These are phyloP conservation scores for Ascidia mentula DNA, from an alignment of 23 tunicate genomes.

Conservation along the genomic window DNA sequence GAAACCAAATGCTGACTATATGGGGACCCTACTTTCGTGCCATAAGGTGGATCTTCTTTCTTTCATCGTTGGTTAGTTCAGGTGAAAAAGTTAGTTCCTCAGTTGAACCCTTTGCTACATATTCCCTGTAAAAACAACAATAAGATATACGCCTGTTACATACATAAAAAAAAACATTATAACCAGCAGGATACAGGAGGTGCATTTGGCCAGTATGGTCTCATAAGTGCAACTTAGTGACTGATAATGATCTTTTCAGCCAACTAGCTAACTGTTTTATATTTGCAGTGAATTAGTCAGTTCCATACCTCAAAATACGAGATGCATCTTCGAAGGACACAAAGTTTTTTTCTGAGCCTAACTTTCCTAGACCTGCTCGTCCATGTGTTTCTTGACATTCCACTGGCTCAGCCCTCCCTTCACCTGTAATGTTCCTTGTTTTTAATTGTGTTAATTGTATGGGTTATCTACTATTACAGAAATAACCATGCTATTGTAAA, in stretches of 20 bases:
- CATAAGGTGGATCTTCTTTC: slow-evolving; percentile 42
- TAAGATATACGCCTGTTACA: too few relatives aligned
- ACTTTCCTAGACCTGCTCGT: slow-evolving; percentile 31
- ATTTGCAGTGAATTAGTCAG: too few relatives aligned
- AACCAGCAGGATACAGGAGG: too few relatives aligned
- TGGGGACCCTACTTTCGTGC: slow-evolving; percentile 31
- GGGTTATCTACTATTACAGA: too few relatives aligned
- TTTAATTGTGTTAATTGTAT: not conserved
- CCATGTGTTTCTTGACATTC: slow-evolving; percentile 6
- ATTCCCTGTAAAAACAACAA: slow-evolving; percentile 29
- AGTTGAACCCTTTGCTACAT: slow-evolving; percentile 14
- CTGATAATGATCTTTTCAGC: too few relatives aligned
- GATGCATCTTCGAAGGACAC: slow-evolving; percentile 40
- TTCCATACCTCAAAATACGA: slow-evolving; percentile 25
- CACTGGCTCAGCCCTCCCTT: slow-evolving; percentile 56
- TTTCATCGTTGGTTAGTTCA: slow-evolving; percentile 44
- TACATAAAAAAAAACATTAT: too few relatives aligned
- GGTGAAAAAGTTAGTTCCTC: slow-evolving; percentile 61
- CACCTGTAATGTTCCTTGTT: not conserved
- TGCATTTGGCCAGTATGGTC: too few relatives aligned
- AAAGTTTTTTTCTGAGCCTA: not conserved
- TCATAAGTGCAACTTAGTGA: too few relatives aligned
- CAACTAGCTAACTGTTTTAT: too few relatives aligned
- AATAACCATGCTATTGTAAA: too few relatives aligned
- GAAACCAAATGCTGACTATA: not conserved